Percentiles rank a stretch among this genome's conserved stretches.
These are phyloP conservation scores for Pardalotus punctatus DNA, from an alignment of 2,113 vertebrate species.

Conservation along the genomic window DNA sequence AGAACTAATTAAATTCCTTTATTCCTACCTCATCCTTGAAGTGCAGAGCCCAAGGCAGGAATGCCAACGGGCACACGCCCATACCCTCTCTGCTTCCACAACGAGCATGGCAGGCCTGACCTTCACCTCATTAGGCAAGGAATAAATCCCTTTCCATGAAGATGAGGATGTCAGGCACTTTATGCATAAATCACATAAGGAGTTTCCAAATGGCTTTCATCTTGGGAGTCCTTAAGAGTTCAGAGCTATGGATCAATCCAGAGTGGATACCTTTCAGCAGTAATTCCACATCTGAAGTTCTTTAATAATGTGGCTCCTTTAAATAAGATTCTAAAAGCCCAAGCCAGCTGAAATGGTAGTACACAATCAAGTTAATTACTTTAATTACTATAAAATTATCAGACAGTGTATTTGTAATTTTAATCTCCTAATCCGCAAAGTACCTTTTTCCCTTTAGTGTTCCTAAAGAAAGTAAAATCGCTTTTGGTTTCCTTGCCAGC, in stretches of 20 bases:
- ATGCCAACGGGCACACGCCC: conserved; percentile 31
- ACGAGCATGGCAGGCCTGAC: not conserved
- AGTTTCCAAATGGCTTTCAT: conserved; percentile 38
- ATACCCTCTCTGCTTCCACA: not conserved
- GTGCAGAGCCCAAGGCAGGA: conserved; percentile 15
- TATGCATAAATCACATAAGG: not conserved
- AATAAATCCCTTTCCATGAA: conserved; percentile 23
- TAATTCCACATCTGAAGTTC: conserved; percentile 19
- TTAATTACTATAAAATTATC: conserved; percentile 54
- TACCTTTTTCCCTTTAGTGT: conserved; percentile 10
- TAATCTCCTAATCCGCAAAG: conserved; percentile 47
- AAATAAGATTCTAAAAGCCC: not conserved
- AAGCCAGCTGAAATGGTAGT: not conserved
- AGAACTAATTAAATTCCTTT: conserved; percentile 59
- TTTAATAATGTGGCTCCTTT: not conserved
- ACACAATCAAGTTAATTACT: conserved; percentile 7
- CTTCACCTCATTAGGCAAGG: conserved; percentile 16
- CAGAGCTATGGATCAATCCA: not conserved
- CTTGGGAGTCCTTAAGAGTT: not conserved
- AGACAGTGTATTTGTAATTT: conserved; percentile 25
- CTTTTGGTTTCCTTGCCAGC: conserved; percentile 21
- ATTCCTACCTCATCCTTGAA: conserved; percentile 24
- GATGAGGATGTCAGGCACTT: conserved; percentile 14
- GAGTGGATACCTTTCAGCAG: not conserved
- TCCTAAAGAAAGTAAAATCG: conserved; percentile 4